Evolutionary conservation across 2,113 vertebrate species (phyloP), one percentile per base, ranked within the genome.

Genomic region (Hystrix cristata): DNA sequence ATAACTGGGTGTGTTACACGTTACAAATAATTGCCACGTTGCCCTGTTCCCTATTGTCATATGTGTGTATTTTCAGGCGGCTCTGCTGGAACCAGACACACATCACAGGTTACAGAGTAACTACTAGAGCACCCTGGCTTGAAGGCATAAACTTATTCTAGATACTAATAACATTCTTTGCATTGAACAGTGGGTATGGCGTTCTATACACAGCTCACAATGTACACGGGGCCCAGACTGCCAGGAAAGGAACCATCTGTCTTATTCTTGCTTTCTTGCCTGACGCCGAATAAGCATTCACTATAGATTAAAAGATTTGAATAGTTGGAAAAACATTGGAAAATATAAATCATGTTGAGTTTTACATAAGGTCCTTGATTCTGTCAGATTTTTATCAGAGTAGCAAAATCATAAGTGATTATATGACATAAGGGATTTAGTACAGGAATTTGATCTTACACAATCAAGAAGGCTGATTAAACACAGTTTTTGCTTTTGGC

Each of bases 231-330:
- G 9, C 19, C 18, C 67, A 89, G 48, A 93, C 27, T 85, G 64
- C 34, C 46, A 82, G 88, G 62, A 15, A n/a, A 86, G 21, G 27
- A 91, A 74, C 67, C 38, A 91, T 89, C 46, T 93, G 3, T 83
- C 57, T 95, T 79, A 85, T 67, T 96, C n/a, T 85, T 92, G 29
- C 57, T 91, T 95, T 48, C 79, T 95, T 96, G 72, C n/a, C 72
- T 92, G 59, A 29, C 18, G 76, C 95, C 81, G 84, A 87, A 34
- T 84, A 90, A 90, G 59, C 43, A 94, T 94, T 97, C 71, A 86
- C 31, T 59, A 71, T 51, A 89, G 25, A 65, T 67, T 60, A 88
- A 94, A 89, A 65, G 72, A 82, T 82, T 94, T 94, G 51, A 51
- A 46, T 62, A 83, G 91, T 91, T 96, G 38, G 15, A 78, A 79